A percentile compares a stretch with the other conserved stretches of the same genome.
phyloP scores from a whole-genome alignment of 1,140 invertebrate species.

The Lepidurus couesii region DNA sequence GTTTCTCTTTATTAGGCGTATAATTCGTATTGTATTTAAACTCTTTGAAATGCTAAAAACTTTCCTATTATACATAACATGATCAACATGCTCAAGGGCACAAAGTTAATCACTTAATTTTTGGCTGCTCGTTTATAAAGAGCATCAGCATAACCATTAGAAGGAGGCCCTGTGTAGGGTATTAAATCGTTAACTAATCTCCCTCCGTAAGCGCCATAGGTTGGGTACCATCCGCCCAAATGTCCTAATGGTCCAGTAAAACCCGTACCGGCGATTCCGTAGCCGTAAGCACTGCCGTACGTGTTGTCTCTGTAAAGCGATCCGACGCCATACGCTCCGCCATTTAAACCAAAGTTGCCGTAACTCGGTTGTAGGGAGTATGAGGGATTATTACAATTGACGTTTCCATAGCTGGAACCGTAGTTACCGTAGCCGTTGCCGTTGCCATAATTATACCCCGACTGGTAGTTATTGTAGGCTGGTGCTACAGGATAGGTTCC shows the following conservation, averaged over 20 bases:
- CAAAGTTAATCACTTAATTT: background rate
- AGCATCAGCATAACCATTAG: slow-evolving; percentile 4
- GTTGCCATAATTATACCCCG: background rate
- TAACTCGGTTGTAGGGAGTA: background rate
- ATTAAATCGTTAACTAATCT: slow-evolving; percentile 1
- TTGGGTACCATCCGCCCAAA: background rate
- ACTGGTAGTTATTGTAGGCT: background rate
- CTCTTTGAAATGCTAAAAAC: background rate
- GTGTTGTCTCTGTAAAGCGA: background rate
- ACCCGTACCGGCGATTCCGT: background rate
- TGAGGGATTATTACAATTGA: background rate
- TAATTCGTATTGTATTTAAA: background rate
- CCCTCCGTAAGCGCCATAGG: background rate
- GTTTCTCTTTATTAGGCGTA: too few relatives aligned
- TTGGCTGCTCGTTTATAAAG: background rate
- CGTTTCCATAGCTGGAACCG: background rate
- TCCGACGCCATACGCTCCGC: background rate
- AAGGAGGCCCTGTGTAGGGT: background rate
- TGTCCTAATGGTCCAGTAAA: background rate
- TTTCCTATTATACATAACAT: background rate
- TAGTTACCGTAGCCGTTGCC: background rate
- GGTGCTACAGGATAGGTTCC: background rate
- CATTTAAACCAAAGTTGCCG: background rate
- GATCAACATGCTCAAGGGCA: background rate
- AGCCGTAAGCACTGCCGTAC: background rate